Evolutionary conservation across 92 coral and sea anemone species (phyloP), one percentile per base, ranked within the genome.

Genomic region (Hydrozoanthus gracilis): DNA sequence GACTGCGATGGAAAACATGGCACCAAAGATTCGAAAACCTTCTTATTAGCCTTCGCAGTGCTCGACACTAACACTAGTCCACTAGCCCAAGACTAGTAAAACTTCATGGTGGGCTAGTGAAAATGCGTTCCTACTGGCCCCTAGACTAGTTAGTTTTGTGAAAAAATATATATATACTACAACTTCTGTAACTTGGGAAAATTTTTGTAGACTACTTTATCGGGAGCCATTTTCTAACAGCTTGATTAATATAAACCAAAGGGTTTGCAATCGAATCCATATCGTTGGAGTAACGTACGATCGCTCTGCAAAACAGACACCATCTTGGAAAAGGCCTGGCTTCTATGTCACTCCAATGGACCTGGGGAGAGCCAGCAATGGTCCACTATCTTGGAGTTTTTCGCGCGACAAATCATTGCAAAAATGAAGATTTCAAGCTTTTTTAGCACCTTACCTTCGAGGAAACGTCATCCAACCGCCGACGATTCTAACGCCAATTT

Each of bases 321-420:
- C 87, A 84, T 84, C 66, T 84, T 84, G 87, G 80, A 71, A 82
- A 84, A 72, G 88, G 82, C 82, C 82, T 85, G 46, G 82, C 82
- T 73, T 73, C 60, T 51, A 54, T 55, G 54, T 72, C 73, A 54
- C 69, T 73, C 82, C 13, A 20, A 51, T 52, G 89, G 83, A 72
- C 50, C 56, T 51, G 60, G 76, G 83, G 71, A 0, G 3, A 72
- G 15, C 64, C 61, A 48, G 13, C 69, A 71, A 50, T 78, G 71
- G 52, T 51, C 88, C 45, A 70, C 86, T 61, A 71, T 84, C 79
- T 73, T 84, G 71, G 55, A 64, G 84, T 72, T 84, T 71, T 84
- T 84, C 71, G 64, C 35, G 46, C 77, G 39, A 61, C 79, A 46
- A 70, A 62, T 68, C 75, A 68, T 46, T 68, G 61, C 61, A 54